Evolutionary conservation across 2,888 invertebrate genomes (phyloP), one percentile per base, ranked within the genome.

Genomic region (Caenorhabditis angaria): DNA sequence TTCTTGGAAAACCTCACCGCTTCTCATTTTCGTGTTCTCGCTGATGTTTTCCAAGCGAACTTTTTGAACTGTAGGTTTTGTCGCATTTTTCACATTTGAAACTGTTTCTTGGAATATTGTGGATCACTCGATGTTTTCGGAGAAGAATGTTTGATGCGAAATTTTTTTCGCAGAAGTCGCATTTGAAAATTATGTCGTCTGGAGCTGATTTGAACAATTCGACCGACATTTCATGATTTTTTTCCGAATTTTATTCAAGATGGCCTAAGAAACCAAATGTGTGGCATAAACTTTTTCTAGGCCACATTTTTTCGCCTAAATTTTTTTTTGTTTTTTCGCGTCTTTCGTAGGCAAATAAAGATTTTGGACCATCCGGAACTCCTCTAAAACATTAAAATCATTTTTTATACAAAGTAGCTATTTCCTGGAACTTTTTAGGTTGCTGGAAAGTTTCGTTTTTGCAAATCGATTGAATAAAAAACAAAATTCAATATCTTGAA

Each of bases 71-170:
- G 63, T 78, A 78, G 3, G 24, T 57, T 29, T 76, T 78, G 1
- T 50, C 48, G 32, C 78, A 78, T 18, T 20, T 29, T 12, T 65
- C 55, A 47, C 76, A 78, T 18, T 32, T 54, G 35, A 75, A 59
- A 59, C 29, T 29, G n/a, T 32, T 41, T 65, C 67, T 71, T 55
- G 67, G 68, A 50, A 72, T 47, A n/a, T 24, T 32, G 48, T 71
- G 71, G 3, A 71, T 61, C 35, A 64, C 54, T 48, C 66, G 61
- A 50, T 78, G 77, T 60, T 72, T 72, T 27, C 72, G 65, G 10
- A 75, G 50, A 28, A 69, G 27, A 27, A 72, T 65, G 2, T 58
- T 25, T 4, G 51, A 62, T 22, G 63, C 28, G 59, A 65, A 78
- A 12, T 50, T 10, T 25, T 75, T 72, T 12, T 47, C 22, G 41